Conservation (phyloP, 2,797 vertebrate genomes). For the Spheniscus humboldti region DNA sequence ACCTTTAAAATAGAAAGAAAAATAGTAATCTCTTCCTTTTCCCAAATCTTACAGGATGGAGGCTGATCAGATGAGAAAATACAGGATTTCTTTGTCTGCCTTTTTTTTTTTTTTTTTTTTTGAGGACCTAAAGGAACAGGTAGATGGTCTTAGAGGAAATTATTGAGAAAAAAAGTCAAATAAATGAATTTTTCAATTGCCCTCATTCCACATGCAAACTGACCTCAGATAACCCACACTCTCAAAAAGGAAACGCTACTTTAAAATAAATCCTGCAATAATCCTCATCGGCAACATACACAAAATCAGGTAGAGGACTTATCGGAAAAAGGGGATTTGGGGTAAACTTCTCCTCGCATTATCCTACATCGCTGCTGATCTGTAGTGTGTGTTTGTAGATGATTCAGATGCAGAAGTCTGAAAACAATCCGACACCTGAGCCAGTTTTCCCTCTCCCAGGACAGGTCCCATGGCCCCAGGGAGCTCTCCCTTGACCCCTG, state of each 20-base stretch:
- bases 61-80: background rate
- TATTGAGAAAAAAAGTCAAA: background rate
- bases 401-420: background rate
- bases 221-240: background rate
- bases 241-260: background rate
- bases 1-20: slow-evolving; percentile 4
- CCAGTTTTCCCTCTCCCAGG: background rate
- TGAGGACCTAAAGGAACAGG: background rate
- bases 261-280: background rate
- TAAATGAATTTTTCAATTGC: background rate
- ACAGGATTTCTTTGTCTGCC: background rate
- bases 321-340: background rate
- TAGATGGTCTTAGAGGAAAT: background rate
- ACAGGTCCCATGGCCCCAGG: background rate
- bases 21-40: background rate
- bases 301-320: background rate
- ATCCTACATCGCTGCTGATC: background rate
- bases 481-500: background rate
- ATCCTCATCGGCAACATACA: background rate
- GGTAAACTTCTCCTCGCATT: background rate
- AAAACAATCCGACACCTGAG: background rate
- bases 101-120: background rate
- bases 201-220: background rate
- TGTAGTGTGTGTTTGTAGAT: background rate
- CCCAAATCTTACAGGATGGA: background rate